Evolutionary conservation across 2,113 vertebrate genomes (phyloP).

Genomic region (Sciurus niger): DNA sequence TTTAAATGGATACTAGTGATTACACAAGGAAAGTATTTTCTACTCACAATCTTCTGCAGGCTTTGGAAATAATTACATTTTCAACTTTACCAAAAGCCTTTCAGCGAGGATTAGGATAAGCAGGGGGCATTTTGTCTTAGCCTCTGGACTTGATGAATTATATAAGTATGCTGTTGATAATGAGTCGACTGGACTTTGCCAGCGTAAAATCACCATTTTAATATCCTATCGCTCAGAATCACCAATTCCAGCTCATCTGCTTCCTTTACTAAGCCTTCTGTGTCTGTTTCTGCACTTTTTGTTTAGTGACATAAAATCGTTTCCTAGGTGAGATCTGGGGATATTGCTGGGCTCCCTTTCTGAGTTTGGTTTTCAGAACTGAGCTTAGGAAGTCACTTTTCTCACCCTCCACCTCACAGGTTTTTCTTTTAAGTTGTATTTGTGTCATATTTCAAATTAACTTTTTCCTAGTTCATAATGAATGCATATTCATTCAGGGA

Average conservation of each 20-base stretch:
- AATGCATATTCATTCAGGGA: neutral
- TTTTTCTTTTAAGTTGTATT: neutral
- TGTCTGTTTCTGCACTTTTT: neutral
- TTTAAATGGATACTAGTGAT: neutral
- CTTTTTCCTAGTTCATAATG: neutral
- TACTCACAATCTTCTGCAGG: neutral
- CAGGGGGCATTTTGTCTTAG: neutral
- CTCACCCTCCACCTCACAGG: neutral
- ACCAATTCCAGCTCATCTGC: neutral
- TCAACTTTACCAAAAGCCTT: neutral
- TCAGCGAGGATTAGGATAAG: neutral
- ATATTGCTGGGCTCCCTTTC: neutral
- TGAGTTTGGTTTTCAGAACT: neutral
- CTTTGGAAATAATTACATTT: constrained; percentile 1
- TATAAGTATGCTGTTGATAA: neutral
- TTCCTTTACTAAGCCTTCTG: neutral
- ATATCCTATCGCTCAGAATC: neutral
- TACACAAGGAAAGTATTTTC: neutral
- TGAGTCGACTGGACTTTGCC: neutral
- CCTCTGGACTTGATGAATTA: neutral
- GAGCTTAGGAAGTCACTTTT: neutral
- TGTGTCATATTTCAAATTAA: neutral
- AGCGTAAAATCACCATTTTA: neutral
- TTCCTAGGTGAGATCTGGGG: neutral
- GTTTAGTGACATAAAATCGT: neutral